These are phyloP conservation scores for Gymnosoma rotundatum DNA, from an alignment of 2,888 invertebrate genomes.

Conservation along the genomic window DNA sequence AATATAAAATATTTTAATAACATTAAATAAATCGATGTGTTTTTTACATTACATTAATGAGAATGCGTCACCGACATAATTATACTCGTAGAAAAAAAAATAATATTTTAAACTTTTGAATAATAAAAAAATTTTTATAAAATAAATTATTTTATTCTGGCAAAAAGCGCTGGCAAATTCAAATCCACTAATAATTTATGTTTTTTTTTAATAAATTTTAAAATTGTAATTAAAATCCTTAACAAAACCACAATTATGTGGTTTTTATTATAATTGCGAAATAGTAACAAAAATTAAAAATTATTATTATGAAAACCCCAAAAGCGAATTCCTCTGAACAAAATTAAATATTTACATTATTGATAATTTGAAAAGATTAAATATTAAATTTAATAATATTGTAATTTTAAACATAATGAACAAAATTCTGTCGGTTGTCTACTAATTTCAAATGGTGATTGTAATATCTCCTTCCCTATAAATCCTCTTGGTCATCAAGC, in stretches of 20 bases:
- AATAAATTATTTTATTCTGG: too few species aligned
- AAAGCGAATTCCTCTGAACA: not conserved
- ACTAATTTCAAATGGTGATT: not conserved
- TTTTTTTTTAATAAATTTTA: not conserved
- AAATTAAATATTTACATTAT: constrained; percentile 20
- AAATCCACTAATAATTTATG: not conserved
- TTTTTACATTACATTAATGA: too few species aligned
- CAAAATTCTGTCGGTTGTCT: constrained; percentile 6
- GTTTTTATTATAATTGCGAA: constrained; percentile 37
- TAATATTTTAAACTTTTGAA: too few species aligned
- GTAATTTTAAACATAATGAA: not conserved
- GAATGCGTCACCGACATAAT: too few species aligned
- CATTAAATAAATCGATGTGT: too few species aligned
- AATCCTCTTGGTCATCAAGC: not conserved
- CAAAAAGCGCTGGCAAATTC: not conserved
- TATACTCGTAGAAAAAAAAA: too few species aligned
- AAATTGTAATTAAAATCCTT: constrained; percentile 1
- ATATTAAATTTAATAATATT: not conserved
- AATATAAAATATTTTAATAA: too few species aligned
- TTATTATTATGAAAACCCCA: not conserved
- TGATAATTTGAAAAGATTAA: constrained; percentile 29
- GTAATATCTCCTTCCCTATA: not conserved
- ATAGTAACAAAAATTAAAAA: not conserved
- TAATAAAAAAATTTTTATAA: too few species aligned
- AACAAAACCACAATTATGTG: constrained; percentile 33